Evolutionary conservation across 2,888 invertebrate species (phyloP).

Genomic region (Copidosoma aretas): DNA sequence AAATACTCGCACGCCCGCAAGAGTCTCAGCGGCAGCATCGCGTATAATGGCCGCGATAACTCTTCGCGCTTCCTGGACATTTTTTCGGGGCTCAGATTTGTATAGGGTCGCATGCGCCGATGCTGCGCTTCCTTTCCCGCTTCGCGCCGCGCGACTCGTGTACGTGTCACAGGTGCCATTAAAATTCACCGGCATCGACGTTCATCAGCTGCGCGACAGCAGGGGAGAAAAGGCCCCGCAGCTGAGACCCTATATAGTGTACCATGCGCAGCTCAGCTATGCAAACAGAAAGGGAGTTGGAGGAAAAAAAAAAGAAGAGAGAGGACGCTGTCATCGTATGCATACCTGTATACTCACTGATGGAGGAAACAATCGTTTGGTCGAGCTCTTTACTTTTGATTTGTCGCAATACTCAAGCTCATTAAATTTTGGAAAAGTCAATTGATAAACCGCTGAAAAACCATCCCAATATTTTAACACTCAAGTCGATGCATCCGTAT

Average conservation of each 20-base stretch:
- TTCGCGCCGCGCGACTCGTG: constrained; percentile 19
- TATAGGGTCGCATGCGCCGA: neutral
- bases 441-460: no score
- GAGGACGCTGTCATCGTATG: neutral
- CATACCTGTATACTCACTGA: no score
- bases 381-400: no score
- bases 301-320: neutral
- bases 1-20: no score
- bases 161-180: constrained; percentile 33
- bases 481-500: no score
- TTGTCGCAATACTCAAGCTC: no score
- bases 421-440: no score
- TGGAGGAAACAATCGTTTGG: no score
- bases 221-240: constrained; percentile 27
- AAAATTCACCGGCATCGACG: constrained; percentile 41
- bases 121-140: neutral
- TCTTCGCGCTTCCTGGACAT: constrained; percentile 19
- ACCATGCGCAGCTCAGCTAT: neutral
- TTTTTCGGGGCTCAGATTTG: constrained; percentile 17
- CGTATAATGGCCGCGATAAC: constrained; percentile 40
- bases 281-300: neutral
- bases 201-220: constrained; percentile 31
- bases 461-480: no score
- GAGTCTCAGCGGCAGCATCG: constrained; percentile 28
- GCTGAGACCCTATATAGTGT: no score